Evolutionary conservation across 2,888 invertebrate species (phyloP), one percentile per base, ranked within the genome.

Genomic region (Drosophila vallismaia): DNA sequence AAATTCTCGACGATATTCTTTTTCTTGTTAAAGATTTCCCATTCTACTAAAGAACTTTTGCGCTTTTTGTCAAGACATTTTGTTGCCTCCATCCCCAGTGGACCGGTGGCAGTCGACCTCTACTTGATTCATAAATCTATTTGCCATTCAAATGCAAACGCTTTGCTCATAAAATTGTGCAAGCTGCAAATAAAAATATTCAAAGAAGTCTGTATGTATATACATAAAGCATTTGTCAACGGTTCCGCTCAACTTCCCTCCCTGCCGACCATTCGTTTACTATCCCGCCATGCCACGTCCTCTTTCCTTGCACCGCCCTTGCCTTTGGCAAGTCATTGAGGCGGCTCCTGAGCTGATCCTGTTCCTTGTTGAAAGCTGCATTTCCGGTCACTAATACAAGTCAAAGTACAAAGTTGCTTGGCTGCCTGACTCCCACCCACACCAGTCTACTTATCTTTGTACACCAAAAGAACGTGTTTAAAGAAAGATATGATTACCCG

Each of bases 381-480:
- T 87, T 87, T 87, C 83, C 83, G 85, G 83, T 87, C 87, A 87
- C 83, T 83, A 87, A 85, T 82, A 82, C 87, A 87, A 87, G 87
- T 82, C 86, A 87, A 87, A 87, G 88, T 77, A 77, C 68, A 82
- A 86, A 80, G 80, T 86, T 83, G 86, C 83, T 68, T 26, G 58
- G 46, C 55, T 76, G 85, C 60, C 52, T 67, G 69, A 60, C 69
- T 76, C 74, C 62, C 28, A 1, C 28, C 63, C 70, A 68, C 69
- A 60, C 66, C 44, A 49, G 51, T 57, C 62, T 64, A 48, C 58
- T 70, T 60, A 63, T 51, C 53, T 59, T 51, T 48, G 31, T 42
- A 14, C 62, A 62, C 62, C 7, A 28, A 7, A 46, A 24, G 4
- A 31, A 60, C 26, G 6, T 0, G 1, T n/a, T 0, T 3, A 50